Evolutionary conservation across 2,888 invertebrate species (phyloP), one percentile per base, ranked within the genome.

Genomic region (Antheraea yamamai): DNA sequence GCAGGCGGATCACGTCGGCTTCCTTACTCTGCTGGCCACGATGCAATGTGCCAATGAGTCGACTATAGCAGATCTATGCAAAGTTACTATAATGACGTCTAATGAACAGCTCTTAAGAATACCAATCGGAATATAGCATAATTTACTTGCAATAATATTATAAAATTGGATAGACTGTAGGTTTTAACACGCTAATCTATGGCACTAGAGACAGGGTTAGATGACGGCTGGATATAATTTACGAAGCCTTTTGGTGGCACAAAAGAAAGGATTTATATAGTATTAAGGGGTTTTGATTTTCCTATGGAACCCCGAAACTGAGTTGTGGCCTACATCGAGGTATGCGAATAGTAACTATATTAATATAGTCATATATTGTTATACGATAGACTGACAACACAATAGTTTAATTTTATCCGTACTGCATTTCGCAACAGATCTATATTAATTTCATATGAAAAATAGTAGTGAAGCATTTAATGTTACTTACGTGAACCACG

Each of bases 1-100:
- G 83, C 74, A 89, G 76, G 79, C 87, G 3, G 70, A 79, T 83
- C 88, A 88, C 88, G 89, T 88, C 78, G 74, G 76, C 80, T 81
- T 81, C 84, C 80, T 81, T 81, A 79, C 82, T 84, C 79, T 81
- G 81, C 76, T 78, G 76, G 61, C 72, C n/a, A 75, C 72, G 47
- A 61, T 72, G 51, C 72, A 61, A 61, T 61, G 26, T 66, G 30
- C 58, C 74, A 55, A 71, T 39, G 72, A 61, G 72, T 47, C 58
- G 72, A 61, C 61, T 30, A 26, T 58, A 20, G 55, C 1, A 39
- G 74, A 26, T 71, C 35, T 35, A 71, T 58, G 35, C 70, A 39
- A 74, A 39, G 39, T 66, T 26, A 66, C 64, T 30, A 16, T 66
- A 66, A 66, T 66, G 64, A 66, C 64, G 64, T 66, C 64, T 66